phyloP scores from a whole-genome alignment of 2,797 vertebrate species.

The Leptodactylus fallax region DNA sequence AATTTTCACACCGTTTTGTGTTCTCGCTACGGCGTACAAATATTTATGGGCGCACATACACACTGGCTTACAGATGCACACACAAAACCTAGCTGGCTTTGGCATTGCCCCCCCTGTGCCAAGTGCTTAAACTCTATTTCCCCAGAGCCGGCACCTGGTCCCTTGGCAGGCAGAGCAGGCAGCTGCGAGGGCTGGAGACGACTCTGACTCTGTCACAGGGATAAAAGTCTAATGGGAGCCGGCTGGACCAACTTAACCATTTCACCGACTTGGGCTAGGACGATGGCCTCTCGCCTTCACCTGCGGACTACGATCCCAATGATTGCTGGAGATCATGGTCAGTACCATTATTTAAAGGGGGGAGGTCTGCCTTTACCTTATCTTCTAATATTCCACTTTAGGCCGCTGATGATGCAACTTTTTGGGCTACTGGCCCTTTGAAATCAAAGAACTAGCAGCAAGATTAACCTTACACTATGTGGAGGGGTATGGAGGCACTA shows the following conservation, averaged over 20 bases:
- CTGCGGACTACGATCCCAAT: not conserved
- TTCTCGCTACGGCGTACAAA: not conserved
- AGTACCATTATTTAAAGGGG: not conserved
- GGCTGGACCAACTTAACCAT: constrained; percentile 48
- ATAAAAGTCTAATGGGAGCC: constrained; percentile 19
- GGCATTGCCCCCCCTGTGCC: not conserved
- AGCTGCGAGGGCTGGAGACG: constrained; percentile 58
- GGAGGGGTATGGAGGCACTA: too few species aligned
- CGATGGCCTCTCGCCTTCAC: not conserved
- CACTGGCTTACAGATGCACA: not conserved
- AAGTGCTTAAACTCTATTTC: constrained; percentile 20
- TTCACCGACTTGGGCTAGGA: constrained; percentile 10
- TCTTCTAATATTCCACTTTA: not conserved
- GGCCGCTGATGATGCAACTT: not conserved
- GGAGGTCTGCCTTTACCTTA: too few species aligned
- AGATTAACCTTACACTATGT: too few species aligned
- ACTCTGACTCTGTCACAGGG: constrained; percentile 45
- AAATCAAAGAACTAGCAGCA: too few species aligned
- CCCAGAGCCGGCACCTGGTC: constrained; percentile 51
- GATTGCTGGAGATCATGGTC: not conserved
- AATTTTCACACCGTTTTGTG: constrained; percentile 1
- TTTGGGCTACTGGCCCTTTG: not conserved
- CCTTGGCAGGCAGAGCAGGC: constrained; percentile 20
- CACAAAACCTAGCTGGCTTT: not conserved
- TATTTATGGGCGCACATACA: constrained; percentile 35